Evolutionary conservation across 1,140 invertebrate genomes (phyloP).

Genomic region (Lasioglossum baleicum): DNA sequence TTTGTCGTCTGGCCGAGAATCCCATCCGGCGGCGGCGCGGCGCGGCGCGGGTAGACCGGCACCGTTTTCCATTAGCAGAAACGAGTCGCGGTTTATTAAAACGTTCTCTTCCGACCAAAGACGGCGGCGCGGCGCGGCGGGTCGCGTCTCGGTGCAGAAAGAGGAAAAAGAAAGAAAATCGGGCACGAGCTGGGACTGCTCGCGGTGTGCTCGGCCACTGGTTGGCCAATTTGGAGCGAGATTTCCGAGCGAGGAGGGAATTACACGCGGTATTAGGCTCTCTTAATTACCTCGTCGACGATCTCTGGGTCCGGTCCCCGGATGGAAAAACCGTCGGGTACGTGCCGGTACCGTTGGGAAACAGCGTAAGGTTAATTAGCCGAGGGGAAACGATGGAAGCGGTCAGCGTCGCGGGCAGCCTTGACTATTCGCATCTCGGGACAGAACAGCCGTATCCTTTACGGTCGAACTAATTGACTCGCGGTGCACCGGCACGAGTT

Average conservation of each 20-base stretch:
- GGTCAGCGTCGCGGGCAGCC: conserved; percentile 23
- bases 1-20: conserved; percentile 16
- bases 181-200: neutral
- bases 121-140: neutral
- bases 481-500: conserved; percentile 58
- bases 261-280: conserved; percentile 21
- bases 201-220: too few species aligned
- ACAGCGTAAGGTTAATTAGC: conserved; percentile 58
- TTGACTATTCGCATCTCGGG: conserved; percentile 38
- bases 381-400: conserved; percentile 29
- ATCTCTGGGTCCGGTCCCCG: too few species aligned
- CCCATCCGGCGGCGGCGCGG: neutral
- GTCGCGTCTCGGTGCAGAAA: neutral
- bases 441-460: conserved; percentile 48
- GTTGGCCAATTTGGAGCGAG: neutral
- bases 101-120: neutral
- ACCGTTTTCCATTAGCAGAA: conserved; percentile 12
- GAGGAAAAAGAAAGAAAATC: neutral
- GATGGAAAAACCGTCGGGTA: conserved; percentile 34
- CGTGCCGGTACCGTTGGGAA: neutral
- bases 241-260: neutral
- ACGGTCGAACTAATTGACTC: conserved; percentile 61
- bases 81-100: conserved; percentile 12
- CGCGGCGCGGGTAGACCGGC: neutral
- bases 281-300: conserved; percentile 21